These are phyloP conservation scores for Gallinago nigripennis DNA, from an alignment of 2,797 vertebrate species.

Conservation along the genomic window DNA sequence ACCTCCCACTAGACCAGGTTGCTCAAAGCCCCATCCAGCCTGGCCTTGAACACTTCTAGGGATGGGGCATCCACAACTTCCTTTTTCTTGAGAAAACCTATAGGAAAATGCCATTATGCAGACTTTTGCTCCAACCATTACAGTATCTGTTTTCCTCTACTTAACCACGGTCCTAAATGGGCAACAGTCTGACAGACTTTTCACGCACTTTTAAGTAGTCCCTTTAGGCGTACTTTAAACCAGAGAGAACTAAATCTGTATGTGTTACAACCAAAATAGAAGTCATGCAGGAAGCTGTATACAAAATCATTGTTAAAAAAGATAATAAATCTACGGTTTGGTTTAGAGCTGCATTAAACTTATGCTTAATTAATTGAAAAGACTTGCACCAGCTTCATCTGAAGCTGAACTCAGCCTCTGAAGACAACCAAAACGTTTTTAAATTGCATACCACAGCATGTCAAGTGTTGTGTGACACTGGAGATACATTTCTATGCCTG, in stretches of 20 bases:
- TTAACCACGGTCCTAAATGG: neutral
- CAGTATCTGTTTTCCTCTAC: neutral
- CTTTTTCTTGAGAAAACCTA: neutral
- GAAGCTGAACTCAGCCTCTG: neutral
- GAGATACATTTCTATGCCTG: neutral
- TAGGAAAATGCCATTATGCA: neutral
- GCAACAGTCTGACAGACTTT: neutral
- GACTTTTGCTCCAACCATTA: neutral
- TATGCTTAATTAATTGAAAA: neutral
- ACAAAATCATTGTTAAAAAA: neutral
- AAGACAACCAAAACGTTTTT: neutral
- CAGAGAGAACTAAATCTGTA: neutral
- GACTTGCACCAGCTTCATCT: neutral
- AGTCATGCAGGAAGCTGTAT: neutral
- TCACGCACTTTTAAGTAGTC: neutral
- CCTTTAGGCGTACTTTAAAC: neutral
- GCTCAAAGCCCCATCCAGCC: neutral
- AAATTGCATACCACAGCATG: neutral
- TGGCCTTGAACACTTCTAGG: neutral
- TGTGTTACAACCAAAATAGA: neutral
- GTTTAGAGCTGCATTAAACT: neutral
- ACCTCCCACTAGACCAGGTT: neutral
- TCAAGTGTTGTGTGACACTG: neutral
- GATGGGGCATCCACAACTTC: neutral
- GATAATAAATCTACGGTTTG: neutral